Evolutionary conservation across 2,113 vertebrate species (phyloP), one percentile per base, ranked within the genome.

Genomic region (Ceuthmochares aereus): DNA sequence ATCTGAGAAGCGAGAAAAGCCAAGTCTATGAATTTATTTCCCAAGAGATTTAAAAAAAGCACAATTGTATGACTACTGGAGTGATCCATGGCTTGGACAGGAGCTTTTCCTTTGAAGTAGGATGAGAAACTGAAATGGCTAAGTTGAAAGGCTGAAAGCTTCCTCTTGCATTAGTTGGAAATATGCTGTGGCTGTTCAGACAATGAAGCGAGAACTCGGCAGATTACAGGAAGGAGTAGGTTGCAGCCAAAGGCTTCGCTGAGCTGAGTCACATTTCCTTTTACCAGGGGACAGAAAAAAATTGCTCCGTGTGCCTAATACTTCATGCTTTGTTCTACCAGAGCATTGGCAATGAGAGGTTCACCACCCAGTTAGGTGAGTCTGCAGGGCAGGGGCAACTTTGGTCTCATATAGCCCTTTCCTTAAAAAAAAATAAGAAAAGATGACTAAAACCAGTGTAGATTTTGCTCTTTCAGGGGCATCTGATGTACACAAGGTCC

Each of bases 201-300:
- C 12, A 73, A 64, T 14, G 8, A 66, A 84, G n/a, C 5, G 4
- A 23, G 32, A 79, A 64, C n/a, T 42, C 14, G 4, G 49, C 1
- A 0, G 36, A 56, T 56, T 43, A 86, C 32, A 45, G 79, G 63
- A 77, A 73, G n/a, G 62, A 78, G 47, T 7, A 43, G n/a, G 32
- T 62, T 34, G 2, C 11, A 75, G 47, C 37, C 0, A 0, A 72
- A 58, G 40, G 22, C 17, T 51, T 0, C 2, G 30, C 56, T 67
- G 34, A 5, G 10, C 27, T 54, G 62, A 85, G 58, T 74, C 73
- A 84, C 18, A 6, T 74, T 78, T 75, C 34, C 56, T 78, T 85
- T 63, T 16, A 36, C 7, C 37, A 73, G 12, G 10, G 42, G 17
- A 84, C 49, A 62, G 22, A 45, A 64, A 70, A 47, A 58, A 68